Base-by-base conservation (phyloP, 1,140 invertebrate species). In the Nebria ingens region DNA sequence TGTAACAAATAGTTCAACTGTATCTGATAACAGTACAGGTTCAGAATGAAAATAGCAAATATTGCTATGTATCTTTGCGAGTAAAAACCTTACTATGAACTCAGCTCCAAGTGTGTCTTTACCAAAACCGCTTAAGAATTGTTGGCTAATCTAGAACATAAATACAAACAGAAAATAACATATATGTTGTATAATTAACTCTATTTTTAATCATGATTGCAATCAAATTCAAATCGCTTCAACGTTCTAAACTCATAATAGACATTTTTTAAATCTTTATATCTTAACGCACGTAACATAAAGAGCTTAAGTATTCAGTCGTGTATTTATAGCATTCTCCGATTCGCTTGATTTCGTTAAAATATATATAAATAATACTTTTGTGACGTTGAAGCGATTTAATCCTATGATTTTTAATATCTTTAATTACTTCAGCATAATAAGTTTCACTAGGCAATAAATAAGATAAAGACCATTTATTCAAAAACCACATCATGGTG, bases 401-500 rank as follows among this genome's bases (percentile, higher is more conserved):
- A 71, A 63, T 19, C 59, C 62, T 21, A 69, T 65, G 1, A 65
- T 67, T 54, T 70, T 69, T 2, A 71, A 59, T 1, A 71, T 50
- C 22, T 60, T n/a, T 57, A 58, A 64, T 69, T 60, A 83, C 84
- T 72, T 87, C 80, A 20, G 73, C 67, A 65, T 89, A 91, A 64
- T 81, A 76, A 19, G 71, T 77, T 62, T 89, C 82, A 20, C 77
- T 75, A 19, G 82, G 81, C 53, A 88, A 69, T 20, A 93, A 72
- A 66, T 93, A 94, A 11, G 81, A 81, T 29, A 83, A 72, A 23
- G 82, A 80, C 83, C 86, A 93, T 59, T 83, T 78, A 52, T 82
- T 79, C 3, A 93, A 72, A 61, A 91, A 88, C 88, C 89, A 93
- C 54, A 89, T 81, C 19, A 87, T 73, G 1, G 82, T 86, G 25